These are phyloP conservation scores for Himantopus leucocephalus DNA, from an alignment of 2,113 vertebrate species.

Conservation along the genomic window DNA sequence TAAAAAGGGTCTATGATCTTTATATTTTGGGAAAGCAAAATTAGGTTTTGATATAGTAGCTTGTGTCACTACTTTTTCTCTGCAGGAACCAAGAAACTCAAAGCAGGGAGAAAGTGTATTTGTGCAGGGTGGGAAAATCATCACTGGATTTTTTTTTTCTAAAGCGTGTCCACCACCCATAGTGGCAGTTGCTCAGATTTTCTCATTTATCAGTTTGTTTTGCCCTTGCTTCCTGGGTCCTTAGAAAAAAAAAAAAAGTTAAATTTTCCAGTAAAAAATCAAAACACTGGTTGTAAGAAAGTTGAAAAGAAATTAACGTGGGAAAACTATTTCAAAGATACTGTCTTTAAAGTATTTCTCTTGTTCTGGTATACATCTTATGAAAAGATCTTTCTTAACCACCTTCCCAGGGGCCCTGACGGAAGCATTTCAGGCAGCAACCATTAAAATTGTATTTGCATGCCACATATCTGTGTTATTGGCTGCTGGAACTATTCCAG, in stretches of 20 bases:
- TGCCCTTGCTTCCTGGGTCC: background rate
- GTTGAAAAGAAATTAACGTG: background rate
- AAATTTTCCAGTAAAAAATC: background rate
- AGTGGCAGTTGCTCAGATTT: background rate
- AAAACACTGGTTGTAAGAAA: background rate
- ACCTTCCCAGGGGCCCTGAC: background rate
- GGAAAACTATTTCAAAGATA: background rate
- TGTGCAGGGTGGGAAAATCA: background rate
- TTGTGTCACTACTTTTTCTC: background rate
- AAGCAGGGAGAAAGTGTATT: background rate
- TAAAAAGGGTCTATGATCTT: background rate
- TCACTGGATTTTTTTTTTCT: background rate
- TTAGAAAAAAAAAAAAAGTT: background rate
- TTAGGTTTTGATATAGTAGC: background rate
- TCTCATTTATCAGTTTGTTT: background rate
- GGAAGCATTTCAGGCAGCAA: background rate
- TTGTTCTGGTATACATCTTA: background rate
- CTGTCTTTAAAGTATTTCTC: background rate
- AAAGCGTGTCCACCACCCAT: fast-evolving
- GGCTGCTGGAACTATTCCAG: background rate
- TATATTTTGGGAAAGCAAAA: background rate
- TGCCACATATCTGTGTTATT: background rate
- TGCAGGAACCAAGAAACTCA: background rate
- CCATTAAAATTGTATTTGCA: background rate
- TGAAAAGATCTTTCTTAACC: background rate